A percentile compares a stretch with the other conserved stretches of the same genome.
Evolutionary conservation across 2,797 vertebrate species (phyloP).

Genomic region (Lutjanus argentimaculatus): DNA sequence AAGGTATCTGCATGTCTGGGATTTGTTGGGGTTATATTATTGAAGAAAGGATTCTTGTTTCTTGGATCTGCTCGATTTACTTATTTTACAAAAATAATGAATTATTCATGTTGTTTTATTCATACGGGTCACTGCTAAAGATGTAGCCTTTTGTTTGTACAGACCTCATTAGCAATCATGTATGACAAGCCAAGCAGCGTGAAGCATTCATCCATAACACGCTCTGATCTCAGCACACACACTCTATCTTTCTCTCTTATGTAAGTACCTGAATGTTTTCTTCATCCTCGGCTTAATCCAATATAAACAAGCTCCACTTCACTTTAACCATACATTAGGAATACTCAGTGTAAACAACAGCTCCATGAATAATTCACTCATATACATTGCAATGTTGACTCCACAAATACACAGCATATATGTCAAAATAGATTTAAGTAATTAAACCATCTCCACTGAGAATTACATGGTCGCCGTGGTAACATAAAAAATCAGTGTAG

Average conservation of each 20-base stretch:
- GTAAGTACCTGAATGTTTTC: slow-evolving; percentile 37
- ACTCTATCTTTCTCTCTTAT: background rate
- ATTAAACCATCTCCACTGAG: background rate
- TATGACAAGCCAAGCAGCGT: slow-evolving; percentile 26
- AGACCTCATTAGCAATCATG: slow-evolving; percentile 52
- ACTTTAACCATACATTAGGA: slow-evolving; percentile 11
- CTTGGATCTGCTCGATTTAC: background rate
- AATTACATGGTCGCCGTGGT: slow-evolving; percentile 27
- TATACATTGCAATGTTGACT: background rate
- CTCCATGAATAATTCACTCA: slow-evolving; percentile 51
- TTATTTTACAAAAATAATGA: slow-evolving; percentile 7
- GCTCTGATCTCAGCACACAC: slow-evolving; percentile 17
- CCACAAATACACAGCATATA: background rate
- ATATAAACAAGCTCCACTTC: slow-evolving; percentile 28
- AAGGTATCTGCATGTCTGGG: background rate
- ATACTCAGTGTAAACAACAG: slow-evolving; percentile 8
- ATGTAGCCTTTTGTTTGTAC: slow-evolving; percentile 34
- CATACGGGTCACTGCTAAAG: slow-evolving; percentile 27
- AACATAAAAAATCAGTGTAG: slow-evolving; percentile 30
- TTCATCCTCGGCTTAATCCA: slow-evolving; percentile 12
- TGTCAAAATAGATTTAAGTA: background rate
- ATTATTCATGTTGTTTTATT: slow-evolving; percentile 37
- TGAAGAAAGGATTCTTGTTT: background rate
- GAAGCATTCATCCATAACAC: slow-evolving; percentile 21
- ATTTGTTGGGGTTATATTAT: background rate